Evolutionary conservation across 1,140 invertebrate genomes (phyloP).

Genomic region (Danaus plexippus): DNA sequence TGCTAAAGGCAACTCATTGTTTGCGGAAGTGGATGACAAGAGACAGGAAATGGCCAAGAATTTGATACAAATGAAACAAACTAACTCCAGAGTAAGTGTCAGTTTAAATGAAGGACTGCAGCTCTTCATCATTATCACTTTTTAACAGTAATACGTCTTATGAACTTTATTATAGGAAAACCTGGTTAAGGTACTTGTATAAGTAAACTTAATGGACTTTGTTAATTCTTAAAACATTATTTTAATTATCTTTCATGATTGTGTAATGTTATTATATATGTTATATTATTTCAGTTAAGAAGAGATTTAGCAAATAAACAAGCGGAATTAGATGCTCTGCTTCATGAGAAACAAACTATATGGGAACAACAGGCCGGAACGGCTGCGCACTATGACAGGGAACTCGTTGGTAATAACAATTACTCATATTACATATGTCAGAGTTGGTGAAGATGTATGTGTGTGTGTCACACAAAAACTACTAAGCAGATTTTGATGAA

Average conservation of each 20-base stretch:
- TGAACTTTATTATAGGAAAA: too few species aligned
- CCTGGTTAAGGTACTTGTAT: too few species aligned
- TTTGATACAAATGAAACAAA: conserved; percentile 67
- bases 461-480: too few species aligned
- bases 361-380: conserved; percentile 58
- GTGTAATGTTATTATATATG: neutral
- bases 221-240: too few species aligned
- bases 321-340: conserved; percentile 47
- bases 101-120: neutral
- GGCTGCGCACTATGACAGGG: conserved; percentile 47
- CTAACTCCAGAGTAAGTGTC: conserved; percentile 54
- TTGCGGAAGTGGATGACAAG: conserved; percentile 71
- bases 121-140: too few species aligned
- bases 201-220: too few species aligned
- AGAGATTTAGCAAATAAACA: conserved; percentile 55
- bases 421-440: neutral
- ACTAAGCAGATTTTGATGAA: too few species aligned
- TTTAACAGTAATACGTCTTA: too few species aligned
- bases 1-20: conserved; percentile 68
- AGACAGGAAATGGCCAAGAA: conserved; percentile 69
- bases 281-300: conserved; percentile 35
- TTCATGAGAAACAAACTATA: conserved; percentile 55
- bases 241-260: conserved; percentile 9
- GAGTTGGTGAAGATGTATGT: too few species aligned
- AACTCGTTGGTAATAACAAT: conserved; percentile 40